Evolutionary conservation across 2,113 vertebrate species (phyloP), one percentile per base, ranked within the genome.

Genomic region (Reinhardtius hippoglossoides): DNA sequence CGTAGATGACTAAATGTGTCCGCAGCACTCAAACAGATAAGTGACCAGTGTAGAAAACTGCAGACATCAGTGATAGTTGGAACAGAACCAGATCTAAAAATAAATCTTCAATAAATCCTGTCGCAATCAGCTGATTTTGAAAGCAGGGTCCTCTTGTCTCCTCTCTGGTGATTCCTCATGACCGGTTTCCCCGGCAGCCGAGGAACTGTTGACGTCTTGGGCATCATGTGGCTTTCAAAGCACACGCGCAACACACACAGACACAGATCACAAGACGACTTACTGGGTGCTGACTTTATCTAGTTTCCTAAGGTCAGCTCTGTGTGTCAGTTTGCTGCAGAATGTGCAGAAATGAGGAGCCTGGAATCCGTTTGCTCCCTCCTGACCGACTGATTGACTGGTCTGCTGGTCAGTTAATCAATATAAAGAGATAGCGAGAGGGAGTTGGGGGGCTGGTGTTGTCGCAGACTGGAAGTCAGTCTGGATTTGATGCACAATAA

Each of bases 181-280:
- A 91, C 85, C 54, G 20, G 69, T 87, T 74, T 67, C 86, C 74
- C 10, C 13, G 21, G 79, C 69, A 80, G 83, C 88, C 0, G 3
- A 44, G 75, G 55, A 83, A 62, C 68, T 55, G 83, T 55, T 88
- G 90, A 87, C 83, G 69, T 87, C 75, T 81, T 71, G 60, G 15
- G 63, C 78, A 69, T 90, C 87, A 91, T 83, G 90, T 20, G 88
- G 79, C 65, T 74, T 71, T 84, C 48, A 62, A 67, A 66, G 37
- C 23, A 42, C 31, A 21, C 57, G 40, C 52, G 7, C 65, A 40
- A 63, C 71, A 64, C 74, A 63, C 40, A 74, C 77, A 31, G 5
- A 55, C 64, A 63, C 66, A 21, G 52, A 86, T 91, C 89, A 91
- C 88, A 85, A 85, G 86, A 88, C 63, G 5, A 7, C 64, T 48